Evolutionary conservation across 2,797 vertebrate species (phyloP), one percentile per base, ranked within the genome.

Genomic region (Crocidura indochinensis): DNA sequence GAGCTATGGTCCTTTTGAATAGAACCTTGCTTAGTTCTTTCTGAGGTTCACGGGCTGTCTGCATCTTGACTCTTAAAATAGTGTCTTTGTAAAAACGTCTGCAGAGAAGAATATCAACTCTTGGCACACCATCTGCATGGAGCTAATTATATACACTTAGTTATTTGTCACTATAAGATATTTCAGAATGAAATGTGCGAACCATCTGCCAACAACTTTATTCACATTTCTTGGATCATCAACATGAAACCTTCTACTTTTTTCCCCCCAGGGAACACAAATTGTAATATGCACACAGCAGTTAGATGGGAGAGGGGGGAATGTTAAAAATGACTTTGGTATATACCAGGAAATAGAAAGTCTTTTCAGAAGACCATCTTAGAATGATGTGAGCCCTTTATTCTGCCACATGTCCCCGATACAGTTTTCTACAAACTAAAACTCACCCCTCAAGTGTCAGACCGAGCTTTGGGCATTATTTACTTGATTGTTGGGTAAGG

Each of bases 141-240:
- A 92, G 95, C 96, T 98, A 97, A 97, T 98, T 97, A 97, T 97
- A 97, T 86, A 93, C 90, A 95, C 93, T 44, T 94, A 97, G 90
- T 92, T 97, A 96, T 97, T 98, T 97, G 97, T 97, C 97, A 97
- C 95, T 94, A 82, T 96, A 97, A 97, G 96, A 95, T 96, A 97
- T 97, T 97, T 97, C 96, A 96, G 96, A 98, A 97, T 97, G 94
- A 91, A 97, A 97, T 97, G 97, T 97, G 91, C 49, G 88, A 98
- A 96, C 96, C 96, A 97, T 97, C 97, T 98, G 97, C 95, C 95
- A 96, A 92, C 91, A 96, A 95, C 94, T 96, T 97, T 96, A 96
- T 96, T 97, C 97, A 97, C 94, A 97, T 94, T 96, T 96, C 91
- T 96, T 92, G 94, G 91, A 97, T 97, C 92, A 93, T 92, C 94